Base-by-base conservation (phyloP, 2,113 vertebrate genomes). In the Oncorhynchus masou region DNA sequence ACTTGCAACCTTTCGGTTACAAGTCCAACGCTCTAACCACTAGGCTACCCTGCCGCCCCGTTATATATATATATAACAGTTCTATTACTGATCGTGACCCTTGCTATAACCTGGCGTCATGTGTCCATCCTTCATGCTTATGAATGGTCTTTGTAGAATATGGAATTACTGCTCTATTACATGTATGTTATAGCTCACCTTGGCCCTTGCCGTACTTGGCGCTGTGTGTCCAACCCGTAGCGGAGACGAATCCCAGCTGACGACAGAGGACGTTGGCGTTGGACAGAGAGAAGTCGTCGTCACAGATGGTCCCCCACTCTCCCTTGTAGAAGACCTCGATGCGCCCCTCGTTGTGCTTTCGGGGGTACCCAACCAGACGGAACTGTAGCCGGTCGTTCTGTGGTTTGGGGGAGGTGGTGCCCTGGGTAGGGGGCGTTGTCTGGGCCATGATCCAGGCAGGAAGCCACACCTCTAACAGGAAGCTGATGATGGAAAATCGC, bases 271-370 rank as follows among this genome's bases (percentile, higher is more conserved):
- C 93, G 0, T 97, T 92, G 0, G 98, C 98, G 0, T 97, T 97
- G 60, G 92, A 75, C 79, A 99, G 89, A 0, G 96, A 95, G 92
- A 99, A 99, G 92, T 99, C 98, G 0, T 99, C 98, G 0, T 99
- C 98, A 0, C 98, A 99, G 90, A 99, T 92, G 83, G 97, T 97
- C 79, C 98, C 98, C 98, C 98, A 99, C 85, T 99, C 98, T 0
- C 95, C 95, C 3, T 95, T 94, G 86, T 96, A 92, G 82, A 97
- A 96, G 48, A 99, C 93, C 86, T 99, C 98, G 0, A 99, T 54
- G 0, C 98, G 94, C 0, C 98, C 98, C 89, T 99, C 98, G 0
- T 95, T 97, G 93, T 97, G 96, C 83, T 99, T 99, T 24, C 98
- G 95, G 0, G 98, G 97, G 82, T 96, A 98, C 13, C 98, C 98